These are phyloP conservation scores for Pelodytes ibericus DNA, from an alignment of 2,797 vertebrate genomes.

Conservation along the genomic window DNA sequence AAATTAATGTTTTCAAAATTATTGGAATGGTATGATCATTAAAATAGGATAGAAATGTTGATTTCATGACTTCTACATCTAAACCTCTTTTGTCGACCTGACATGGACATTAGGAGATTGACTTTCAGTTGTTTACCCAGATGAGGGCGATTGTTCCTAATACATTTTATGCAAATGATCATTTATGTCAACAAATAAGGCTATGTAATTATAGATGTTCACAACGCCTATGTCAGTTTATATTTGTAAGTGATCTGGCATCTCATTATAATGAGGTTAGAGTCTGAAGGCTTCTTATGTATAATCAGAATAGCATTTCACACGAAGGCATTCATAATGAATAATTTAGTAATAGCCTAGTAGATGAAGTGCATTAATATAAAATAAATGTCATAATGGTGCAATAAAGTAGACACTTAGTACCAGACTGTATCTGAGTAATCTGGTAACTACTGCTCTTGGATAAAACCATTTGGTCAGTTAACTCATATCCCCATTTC, in stretches of 20 bases:
- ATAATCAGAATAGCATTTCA: not conserved
- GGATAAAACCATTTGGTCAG: too few species aligned
- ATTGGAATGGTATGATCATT: not conserved
- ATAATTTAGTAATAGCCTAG: conserved; percentile 16
- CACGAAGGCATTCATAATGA: not conserved
- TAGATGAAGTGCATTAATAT: conserved; percentile 1
- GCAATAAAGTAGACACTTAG: not conserved
- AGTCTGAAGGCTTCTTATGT: not conserved
- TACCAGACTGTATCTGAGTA: not conserved
- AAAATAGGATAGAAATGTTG: not conserved
- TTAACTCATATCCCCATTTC: too few species aligned
- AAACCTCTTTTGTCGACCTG: conserved; percentile 6
- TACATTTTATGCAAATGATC: conserved; percentile 39
- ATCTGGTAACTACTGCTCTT: too few species aligned
- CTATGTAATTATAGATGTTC: conserved; percentile 34
- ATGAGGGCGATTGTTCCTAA: conserved; percentile 38
- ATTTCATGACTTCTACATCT: not conserved
- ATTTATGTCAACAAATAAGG: conserved; percentile 31
- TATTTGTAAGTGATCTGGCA: conserved; percentile 18
- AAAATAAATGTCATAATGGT: not conserved
- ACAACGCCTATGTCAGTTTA: conserved; percentile 16
- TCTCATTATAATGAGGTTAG: conserved; percentile 28
- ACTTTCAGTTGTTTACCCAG: conserved; percentile 20
- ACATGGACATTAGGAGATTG: conserved; percentile 16
- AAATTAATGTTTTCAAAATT: too few species aligned